Conservation (phyloP, 64 coral and sea anemone species). For the Montipora sp. region DNA sequence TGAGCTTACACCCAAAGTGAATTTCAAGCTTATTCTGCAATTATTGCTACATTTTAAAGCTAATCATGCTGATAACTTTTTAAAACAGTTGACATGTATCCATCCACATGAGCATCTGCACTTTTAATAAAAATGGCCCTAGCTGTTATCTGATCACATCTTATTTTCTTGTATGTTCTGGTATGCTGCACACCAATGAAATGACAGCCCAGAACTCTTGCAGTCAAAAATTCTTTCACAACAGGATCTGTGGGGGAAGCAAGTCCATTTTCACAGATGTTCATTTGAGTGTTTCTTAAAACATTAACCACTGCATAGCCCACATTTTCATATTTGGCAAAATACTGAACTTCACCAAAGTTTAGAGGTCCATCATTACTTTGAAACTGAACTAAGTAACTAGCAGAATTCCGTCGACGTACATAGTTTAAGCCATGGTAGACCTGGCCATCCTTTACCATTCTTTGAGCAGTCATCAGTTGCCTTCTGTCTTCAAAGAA, state of each 20-base stretch:
- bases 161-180: constrained; percentile 44
- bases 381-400: constrained; percentile 54
- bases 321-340: constrained; percentile 52
- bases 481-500: constrained; percentile 46
- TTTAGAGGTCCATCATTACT: not conserved
- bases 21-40: not conserved
- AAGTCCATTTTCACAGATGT: constrained; percentile 55
- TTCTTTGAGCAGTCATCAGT: constrained; percentile 43
- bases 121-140: constrained; percentile 48
- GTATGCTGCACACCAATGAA: constrained; percentile 55
- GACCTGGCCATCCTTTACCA: constrained; percentile 60
- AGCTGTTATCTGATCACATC: constrained; percentile 32
- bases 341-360: constrained; percentile 65
- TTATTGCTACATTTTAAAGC: not conserved
- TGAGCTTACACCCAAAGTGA: not conserved
- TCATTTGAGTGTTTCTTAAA: constrained; percentile 20
- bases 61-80: constrained; percentile 77
- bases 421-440: constrained; percentile 62
- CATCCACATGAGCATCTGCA: constrained; percentile 60
- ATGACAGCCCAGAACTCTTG: constrained; percentile 53
- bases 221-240: constrained; percentile 55
- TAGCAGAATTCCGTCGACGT: constrained; percentile 46
- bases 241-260: constrained; percentile 53
- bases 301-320: constrained; percentile 65
- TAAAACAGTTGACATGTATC: constrained; percentile 63